A percentile compares a stretch with the other conserved stretches of the same genome.
Conservation (phyloP, 2,888 invertebrate genomes). For the Trypoxylon attenuatum region DNA sequence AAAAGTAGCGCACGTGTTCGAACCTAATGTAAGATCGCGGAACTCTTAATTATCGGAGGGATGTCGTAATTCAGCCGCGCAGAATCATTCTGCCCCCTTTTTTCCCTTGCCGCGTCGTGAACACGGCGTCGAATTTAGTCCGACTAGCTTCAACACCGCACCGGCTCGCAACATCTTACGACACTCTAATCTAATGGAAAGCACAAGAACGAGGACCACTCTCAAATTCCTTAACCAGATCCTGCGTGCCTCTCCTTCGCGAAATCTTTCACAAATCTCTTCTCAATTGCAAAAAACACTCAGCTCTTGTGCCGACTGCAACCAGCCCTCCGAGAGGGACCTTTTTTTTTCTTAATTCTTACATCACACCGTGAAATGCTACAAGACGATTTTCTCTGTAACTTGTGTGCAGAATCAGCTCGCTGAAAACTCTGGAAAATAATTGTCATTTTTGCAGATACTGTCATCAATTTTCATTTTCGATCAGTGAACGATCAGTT, state of each 20-base stretch:
- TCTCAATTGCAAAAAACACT: too few relatives aligned
- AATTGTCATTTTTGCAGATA: too few relatives aligned
- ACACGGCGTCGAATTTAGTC: not conserved
- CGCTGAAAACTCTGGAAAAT: too few relatives aligned
- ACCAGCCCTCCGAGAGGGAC: not conserved
- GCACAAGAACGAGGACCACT: not conserved
- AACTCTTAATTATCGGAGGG: not conserved
- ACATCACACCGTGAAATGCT: too few relatives aligned
- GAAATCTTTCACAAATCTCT: not conserved
- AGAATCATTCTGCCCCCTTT: constrained; percentile 2
- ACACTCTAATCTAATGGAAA: not conserved
- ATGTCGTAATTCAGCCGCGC: constrained; percentile 19
- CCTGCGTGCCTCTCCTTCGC: not conserved
- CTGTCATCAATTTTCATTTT: too few relatives aligned
- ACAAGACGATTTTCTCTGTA: too few relatives aligned
- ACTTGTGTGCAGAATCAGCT: too few relatives aligned
- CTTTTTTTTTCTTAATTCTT: not conserved
- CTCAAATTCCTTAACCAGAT: not conserved
- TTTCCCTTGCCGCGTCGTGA: not conserved
- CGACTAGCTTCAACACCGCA: not conserved
- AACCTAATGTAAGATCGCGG: too few relatives aligned
- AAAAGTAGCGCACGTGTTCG: not conserved
- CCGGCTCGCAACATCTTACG: not conserved
- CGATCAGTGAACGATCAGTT: too few relatives aligned
- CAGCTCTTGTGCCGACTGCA: not conserved